A percentile compares a stretch with the other conserved stretches of the same genome.
These are phyloP conservation scores for Hydrocynus forskahlii DNA, from an alignment of 2,797 vertebrate genomes.

Conservation along the genomic window DNA sequence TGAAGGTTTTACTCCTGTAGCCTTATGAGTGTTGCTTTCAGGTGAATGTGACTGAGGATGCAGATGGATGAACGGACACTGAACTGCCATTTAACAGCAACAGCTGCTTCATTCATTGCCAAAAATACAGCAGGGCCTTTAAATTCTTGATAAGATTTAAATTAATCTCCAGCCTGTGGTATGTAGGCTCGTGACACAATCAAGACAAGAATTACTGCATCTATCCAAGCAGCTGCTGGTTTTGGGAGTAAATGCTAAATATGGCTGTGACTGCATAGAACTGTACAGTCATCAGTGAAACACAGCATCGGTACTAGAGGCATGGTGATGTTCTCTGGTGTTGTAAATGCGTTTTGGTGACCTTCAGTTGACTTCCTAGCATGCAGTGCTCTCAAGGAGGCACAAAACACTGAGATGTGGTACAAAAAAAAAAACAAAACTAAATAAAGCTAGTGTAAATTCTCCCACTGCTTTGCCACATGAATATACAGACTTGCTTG, in stretches of 20 bases:
- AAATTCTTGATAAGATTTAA: conserved; percentile 21
- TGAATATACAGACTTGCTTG: conserved; percentile 47
- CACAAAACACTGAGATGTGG: conserved; percentile 30
- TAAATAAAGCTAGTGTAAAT: conserved; percentile 22
- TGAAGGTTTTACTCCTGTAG: too few relatives aligned
- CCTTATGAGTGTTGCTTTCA: too few relatives aligned
- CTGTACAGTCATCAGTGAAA: background rate
- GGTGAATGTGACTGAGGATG: too few relatives aligned
- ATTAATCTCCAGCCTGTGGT: conserved; percentile 26
- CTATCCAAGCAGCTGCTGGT: background rate
- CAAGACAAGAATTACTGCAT: conserved; percentile 20
- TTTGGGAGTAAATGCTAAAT: background rate
- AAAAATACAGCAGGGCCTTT: background rate
- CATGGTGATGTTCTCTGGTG: too few relatives aligned
- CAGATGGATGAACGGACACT: conserved; percentile 2
- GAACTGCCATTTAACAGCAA: conserved; percentile 7
- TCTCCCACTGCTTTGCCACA: conserved; percentile 52
- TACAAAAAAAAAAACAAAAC: conserved; percentile 12
- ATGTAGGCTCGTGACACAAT: conserved; percentile 15
- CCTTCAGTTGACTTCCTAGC: too few relatives aligned
- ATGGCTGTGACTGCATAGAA: background rate
- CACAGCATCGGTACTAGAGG: too few relatives aligned
- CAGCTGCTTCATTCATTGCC: background rate
- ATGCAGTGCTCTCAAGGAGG: background rate
- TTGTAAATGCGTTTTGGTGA: too few relatives aligned